Evolutionary conservation across 2,888 invertebrate genomes (phyloP).

Genomic region (Celastrina argiolus): DNA sequence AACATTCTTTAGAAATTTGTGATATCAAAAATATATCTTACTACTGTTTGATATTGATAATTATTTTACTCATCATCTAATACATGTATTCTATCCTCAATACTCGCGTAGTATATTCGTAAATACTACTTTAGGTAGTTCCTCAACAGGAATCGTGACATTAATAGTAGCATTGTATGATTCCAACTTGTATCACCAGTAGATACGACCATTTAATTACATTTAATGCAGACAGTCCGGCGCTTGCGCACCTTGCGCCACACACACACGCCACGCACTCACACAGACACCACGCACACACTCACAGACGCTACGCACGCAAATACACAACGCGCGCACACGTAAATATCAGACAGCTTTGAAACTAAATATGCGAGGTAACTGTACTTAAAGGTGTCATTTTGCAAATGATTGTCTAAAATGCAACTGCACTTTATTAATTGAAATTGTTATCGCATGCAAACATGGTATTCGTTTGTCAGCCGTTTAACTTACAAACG

Average conservation of each 20-base stretch:
- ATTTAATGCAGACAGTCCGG: constrained; percentile 23
- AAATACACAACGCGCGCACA: not conserved
- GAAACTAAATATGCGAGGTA: not conserved
- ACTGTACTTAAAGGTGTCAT: not conserved
- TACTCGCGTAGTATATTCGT: no score
- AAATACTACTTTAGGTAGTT: no score
- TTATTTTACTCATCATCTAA: no score
- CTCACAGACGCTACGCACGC: constrained; percentile 3
- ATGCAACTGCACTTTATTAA: not conserved
- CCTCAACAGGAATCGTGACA: no score
- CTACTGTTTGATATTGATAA: no score
- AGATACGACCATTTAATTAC: not conserved
- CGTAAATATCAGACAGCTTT: not conserved
- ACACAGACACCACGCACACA: not conserved
- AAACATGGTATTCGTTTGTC: not conserved
- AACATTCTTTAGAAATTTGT: no score
- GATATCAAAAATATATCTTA: no score
- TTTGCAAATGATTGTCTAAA: not conserved
- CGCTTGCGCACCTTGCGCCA: constrained; percentile 25
- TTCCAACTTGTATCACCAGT: not conserved
- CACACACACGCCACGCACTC: constrained; percentile 9
- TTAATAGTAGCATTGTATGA: not conserved
- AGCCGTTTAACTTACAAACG: no score
- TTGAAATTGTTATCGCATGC: not conserved
- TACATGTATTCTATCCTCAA: no score